Conservation (phyloP, 2,113 vertebrate genomes). For the Dasyprocta punctata region DNA sequence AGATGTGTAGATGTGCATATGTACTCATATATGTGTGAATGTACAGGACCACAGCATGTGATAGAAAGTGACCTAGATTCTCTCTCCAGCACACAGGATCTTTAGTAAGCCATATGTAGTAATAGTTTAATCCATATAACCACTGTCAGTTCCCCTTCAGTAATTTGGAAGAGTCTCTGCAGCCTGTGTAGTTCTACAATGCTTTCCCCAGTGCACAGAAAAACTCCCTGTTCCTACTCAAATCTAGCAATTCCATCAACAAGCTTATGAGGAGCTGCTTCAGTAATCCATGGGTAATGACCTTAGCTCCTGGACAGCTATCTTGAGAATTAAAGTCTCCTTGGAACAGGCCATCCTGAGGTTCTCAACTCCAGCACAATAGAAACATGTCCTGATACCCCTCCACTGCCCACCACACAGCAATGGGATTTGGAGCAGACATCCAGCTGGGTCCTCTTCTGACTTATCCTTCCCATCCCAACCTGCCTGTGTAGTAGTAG, state of each 20-base stretch:
- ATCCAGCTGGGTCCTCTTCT: neutral
- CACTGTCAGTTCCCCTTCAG: neutral
- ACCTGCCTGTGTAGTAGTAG: neutral
- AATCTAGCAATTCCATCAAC: constrained; percentile 60
- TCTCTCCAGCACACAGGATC: neutral
- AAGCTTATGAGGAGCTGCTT: constrained; percentile 54
- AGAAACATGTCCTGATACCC: neutral
- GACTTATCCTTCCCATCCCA: neutral
- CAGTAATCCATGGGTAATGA: constrained; percentile 60
- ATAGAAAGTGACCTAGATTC: constrained; percentile 60
- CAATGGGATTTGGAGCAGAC: neutral
- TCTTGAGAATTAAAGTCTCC: constrained; percentile 57
- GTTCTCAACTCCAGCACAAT: neutral
- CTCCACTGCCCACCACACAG: neutral
- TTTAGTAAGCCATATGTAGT: constrained; percentile 14
- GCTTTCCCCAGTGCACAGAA: neutral
- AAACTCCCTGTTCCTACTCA: constrained; percentile 23
- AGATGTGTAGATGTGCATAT: neutral
- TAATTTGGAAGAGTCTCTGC: constrained; percentile 10
- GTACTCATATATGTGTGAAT: accelerated
- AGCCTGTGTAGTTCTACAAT: neutral
- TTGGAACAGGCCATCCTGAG: neutral
- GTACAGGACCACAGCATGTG: neutral
- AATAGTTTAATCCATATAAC: constrained; percentile 46
- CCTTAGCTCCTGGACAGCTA: constrained; percentile 61